phyloP scores from a whole-genome alignment of 2,888 invertebrate genomes.

The Pollenia amentaria region DNA sequence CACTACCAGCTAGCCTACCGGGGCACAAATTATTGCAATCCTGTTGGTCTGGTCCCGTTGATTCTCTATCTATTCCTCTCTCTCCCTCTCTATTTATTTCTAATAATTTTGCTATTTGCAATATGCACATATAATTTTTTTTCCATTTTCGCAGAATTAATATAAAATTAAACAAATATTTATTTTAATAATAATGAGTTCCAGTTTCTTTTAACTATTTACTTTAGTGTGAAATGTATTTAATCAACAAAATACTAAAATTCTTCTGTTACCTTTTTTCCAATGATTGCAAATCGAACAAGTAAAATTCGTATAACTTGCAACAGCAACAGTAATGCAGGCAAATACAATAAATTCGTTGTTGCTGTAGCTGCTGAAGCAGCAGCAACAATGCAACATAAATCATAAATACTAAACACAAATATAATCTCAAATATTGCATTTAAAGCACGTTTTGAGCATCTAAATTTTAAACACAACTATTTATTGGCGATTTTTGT shows the following conservation, averaged over 20 bases:
- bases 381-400: constrained; percentile 32
- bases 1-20: too few relatives aligned
- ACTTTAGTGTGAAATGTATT: constrained; percentile 14
- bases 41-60: too few relatives aligned
- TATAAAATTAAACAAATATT: constrained; percentile 39
- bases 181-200: constrained; percentile 48
- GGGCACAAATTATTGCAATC: too few relatives aligned
- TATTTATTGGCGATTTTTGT: constrained; percentile 71
- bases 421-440: constrained; percentile 69
- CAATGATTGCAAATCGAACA: constrained; percentile 2
- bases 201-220: constrained; percentile 12
- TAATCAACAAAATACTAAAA: constrained; percentile 8
- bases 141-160: not conserved
- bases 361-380: not conserved
- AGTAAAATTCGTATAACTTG: not conserved
- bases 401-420: constrained; percentile 69
- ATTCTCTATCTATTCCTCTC: too few relatives aligned
- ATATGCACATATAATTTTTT: not conserved
- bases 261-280: not conserved
- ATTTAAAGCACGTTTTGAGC: constrained; percentile 67
- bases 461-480: constrained; percentile 63
- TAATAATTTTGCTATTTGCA: not conserved
- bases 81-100: not conserved
- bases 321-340: not conserved
- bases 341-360: not conserved